These are phyloP conservation scores for Hippocampus abdominalis DNA, from an alignment of 2,113 vertebrate genomes.

Conservation along the genomic window DNA sequence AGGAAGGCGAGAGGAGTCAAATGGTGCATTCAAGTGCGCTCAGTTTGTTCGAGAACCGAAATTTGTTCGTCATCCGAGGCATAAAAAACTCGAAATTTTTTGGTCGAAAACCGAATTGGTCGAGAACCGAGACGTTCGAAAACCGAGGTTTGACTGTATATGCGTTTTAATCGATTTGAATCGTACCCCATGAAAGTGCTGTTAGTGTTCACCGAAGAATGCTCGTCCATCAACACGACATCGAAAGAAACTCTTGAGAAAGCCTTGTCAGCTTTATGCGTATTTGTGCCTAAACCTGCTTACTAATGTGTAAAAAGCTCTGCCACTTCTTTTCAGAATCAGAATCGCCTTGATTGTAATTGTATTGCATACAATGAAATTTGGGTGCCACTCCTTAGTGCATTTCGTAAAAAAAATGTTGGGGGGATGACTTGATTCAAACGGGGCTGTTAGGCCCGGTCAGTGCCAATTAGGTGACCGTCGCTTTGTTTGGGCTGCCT, in stretches of 20 bases:
- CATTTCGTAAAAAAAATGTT: too few relatives aligned
- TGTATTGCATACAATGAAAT: too few relatives aligned
- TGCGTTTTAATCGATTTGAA: background rate
- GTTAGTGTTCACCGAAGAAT: background rate
- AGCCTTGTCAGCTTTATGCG: conserved; percentile 44
- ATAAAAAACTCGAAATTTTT: too few relatives aligned
- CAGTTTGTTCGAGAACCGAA: too few relatives aligned
- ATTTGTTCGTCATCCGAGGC: too few relatives aligned
- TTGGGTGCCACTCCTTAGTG: too few relatives aligned
- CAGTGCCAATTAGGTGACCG: conserved; percentile 31
- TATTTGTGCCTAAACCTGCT: conserved; percentile 30
- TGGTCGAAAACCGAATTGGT: too few relatives aligned
- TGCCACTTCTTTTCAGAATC: conserved; percentile 9
- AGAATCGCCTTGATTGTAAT: too few relatives aligned
- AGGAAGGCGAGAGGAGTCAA: too few relatives aligned
- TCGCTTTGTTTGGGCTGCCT: conserved; percentile 32
- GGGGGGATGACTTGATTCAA: conserved; percentile 51
- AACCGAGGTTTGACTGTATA: too few relatives aligned
- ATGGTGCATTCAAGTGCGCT: too few relatives aligned
- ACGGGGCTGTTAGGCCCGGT: conserved; percentile 35
- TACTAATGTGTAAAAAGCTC: conserved; percentile 19
- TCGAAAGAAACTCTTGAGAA: conserved; percentile 25
- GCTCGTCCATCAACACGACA: conserved; percentile 24
- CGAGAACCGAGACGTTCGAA: too few relatives aligned
- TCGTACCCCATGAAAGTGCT: background rate